phyloP scores from a whole-genome alignment of 2,888 invertebrate genomes.

The Pseudococcus viburni region DNA sequence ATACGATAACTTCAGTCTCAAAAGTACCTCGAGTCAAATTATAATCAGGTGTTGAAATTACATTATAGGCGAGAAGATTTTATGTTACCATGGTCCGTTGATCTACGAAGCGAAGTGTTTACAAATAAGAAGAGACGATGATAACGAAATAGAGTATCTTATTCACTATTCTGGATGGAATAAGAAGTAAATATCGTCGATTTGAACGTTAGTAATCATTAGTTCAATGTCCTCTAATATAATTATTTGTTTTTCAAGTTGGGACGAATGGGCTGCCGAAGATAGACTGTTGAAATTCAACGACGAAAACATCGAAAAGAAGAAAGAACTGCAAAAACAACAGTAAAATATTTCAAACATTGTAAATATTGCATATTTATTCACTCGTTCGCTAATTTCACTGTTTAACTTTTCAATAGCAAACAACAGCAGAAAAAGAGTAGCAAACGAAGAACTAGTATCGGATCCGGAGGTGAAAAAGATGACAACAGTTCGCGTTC shows the following conservation, averaged over 20 bases:
- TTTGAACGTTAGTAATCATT: background rate
- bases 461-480: slow-evolving; percentile 55
- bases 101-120: slow-evolving; percentile 98
- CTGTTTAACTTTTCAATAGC: background rate
- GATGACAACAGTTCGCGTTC: slow-evolving; percentile 60
- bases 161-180: slow-evolving; percentile 99
- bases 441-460: slow-evolving; percentile 47
- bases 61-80: slow-evolving; percentile 85
- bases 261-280: slow-evolving; percentile 95
- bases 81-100: slow-evolving; percentile 96
- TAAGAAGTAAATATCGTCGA: slow-evolving; percentile 71
- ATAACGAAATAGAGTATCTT: slow-evolving; percentile 83
- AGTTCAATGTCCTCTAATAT: background rate
- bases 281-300: slow-evolving; percentile 79
- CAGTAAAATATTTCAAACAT: background rate
- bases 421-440: slow-evolving; percentile 42
- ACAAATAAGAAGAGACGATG: slow-evolving; percentile 76
- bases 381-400: background rate
- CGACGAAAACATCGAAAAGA: slow-evolving; percentile 50
- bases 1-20: no score
- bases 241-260: slow-evolving; percentile 78
- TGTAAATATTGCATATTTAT: no score
- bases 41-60: background rate
- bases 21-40: no score
- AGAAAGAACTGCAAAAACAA: slow-evolving; percentile 39